A percentile compares a stretch with the other conserved stretches of the same genome.
Evolutionary conservation across 2,888 invertebrate genomes (phyloP).

Genomic region (Dryobotodes eremita): DNA sequence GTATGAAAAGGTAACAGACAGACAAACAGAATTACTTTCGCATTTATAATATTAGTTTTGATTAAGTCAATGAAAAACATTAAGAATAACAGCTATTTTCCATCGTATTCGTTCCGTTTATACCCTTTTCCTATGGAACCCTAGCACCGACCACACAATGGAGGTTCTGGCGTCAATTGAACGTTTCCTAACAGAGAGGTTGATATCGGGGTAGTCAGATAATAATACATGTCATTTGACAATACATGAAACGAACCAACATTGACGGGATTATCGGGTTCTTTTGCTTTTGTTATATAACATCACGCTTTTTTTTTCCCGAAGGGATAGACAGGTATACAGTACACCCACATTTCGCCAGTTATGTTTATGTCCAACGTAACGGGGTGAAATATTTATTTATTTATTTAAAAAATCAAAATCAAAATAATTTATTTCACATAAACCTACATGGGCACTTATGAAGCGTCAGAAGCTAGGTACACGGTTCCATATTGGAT

Average conservation of each 20-base stretch:
- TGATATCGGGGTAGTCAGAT: slow-evolving; percentile 4
- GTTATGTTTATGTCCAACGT: too few relatives aligned
- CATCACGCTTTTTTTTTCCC: rapidly evolving
- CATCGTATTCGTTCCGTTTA: background rate
- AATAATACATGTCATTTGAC: slow-evolving; percentile 31
- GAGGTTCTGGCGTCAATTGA: slow-evolving; percentile 29
- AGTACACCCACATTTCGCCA: background rate
- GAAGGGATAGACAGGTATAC: background rate
- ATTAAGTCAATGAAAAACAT: background rate
- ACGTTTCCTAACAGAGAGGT: slow-evolving; percentile 25
- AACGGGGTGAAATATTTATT: background rate
- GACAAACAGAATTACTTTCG: too few relatives aligned
- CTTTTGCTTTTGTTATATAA: background rate
- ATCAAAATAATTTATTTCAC: too few relatives aligned
- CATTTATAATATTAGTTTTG: background rate
- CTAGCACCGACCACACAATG: slow-evolving; percentile 26
- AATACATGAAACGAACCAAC: slow-evolving; percentile 35
- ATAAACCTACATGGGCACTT: too few relatives aligned
- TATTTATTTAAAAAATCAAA: too few relatives aligned
- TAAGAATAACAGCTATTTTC: background rate
- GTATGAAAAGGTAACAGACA: too few relatives aligned
- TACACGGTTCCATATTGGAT: too few relatives aligned
- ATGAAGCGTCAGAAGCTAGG: too few relatives aligned
- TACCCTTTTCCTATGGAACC: background rate
- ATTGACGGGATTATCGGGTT: slow-evolving; percentile 8